Percentiles rank a stretch among this genome's conserved stretches.
Conservation (phyloP, 2,797 vertebrate species). For the Sebastes taczanowskii region DNA sequence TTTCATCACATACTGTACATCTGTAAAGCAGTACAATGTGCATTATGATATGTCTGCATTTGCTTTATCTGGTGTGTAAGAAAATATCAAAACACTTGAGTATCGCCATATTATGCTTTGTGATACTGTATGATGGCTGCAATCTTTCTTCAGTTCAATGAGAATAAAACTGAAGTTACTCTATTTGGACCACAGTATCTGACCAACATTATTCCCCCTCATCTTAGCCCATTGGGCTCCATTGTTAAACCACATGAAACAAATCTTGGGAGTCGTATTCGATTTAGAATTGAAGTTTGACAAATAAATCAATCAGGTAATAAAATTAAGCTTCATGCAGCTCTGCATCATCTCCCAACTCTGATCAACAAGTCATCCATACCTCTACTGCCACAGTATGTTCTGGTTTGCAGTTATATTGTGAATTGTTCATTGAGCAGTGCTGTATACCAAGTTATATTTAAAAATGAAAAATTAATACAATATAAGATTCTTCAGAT, state of each 20-base stretch:
- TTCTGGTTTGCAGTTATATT: neutral
- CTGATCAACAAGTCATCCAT: too few species aligned
- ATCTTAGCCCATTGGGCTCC: neutral
- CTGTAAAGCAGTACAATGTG: neutral
- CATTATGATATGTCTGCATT: neutral
- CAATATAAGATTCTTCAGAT: neutral
- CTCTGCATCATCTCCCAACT: too few species aligned
- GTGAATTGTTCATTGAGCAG: neutral
- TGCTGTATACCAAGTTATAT: neutral
- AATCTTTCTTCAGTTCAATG: neutral
- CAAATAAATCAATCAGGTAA: too few species aligned
- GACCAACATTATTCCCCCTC: neutral
- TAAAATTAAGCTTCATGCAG: too few species aligned
- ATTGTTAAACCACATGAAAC: neutral
- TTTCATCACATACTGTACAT: neutral
- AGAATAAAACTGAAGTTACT: neutral
- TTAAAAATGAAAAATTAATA: neutral
- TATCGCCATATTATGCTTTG: too few species aligned
- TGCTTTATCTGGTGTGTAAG: neutral
- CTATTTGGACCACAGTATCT: neutral
- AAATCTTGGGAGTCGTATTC: neutral
- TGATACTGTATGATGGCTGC: too few species aligned
- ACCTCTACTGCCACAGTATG: neutral
- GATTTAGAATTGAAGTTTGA: too few species aligned
- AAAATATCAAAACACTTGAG: too few species aligned